Percentiles rank a stretch among this genome's conserved stretches.
These are phyloP conservation scores for Acanthurus tractus DNA, from an alignment of 2,797 vertebrate species.

Conservation along the genomic window DNA sequence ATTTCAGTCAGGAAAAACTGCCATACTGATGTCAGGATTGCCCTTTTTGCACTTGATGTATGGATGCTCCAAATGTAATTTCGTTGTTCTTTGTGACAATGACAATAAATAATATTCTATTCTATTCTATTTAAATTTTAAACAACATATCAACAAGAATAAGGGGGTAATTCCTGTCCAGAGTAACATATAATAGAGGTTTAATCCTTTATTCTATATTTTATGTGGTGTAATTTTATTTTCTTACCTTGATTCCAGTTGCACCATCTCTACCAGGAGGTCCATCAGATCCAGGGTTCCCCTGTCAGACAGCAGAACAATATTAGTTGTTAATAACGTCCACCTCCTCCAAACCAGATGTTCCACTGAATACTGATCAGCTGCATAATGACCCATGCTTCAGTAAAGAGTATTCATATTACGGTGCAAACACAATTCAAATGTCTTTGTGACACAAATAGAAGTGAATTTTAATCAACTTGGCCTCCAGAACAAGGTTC, in stretches of 20 bases:
- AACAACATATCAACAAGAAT: too few species aligned
- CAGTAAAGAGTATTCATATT: slow-evolving; percentile 14
- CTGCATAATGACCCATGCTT: slow-evolving; percentile 48
- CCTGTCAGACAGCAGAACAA: slow-evolving; percentile 79
- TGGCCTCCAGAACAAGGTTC: neutral
- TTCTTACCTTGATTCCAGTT: slow-evolving; percentile 91
- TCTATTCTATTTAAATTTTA: too few species aligned
- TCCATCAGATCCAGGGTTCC: slow-evolving; percentile 93
- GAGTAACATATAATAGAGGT: too few species aligned
- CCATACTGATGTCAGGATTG: too few species aligned
- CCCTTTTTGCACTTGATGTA: too few species aligned
- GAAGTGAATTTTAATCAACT: slow-evolving; percentile 34
- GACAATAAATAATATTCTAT: too few species aligned
- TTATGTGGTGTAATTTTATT: neutral
- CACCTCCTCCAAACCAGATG: slow-evolving; percentile 52
- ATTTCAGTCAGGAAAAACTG: too few species aligned
- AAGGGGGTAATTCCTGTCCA: too few species aligned
- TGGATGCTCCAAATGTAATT: too few species aligned
- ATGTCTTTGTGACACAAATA: slow-evolving; percentile 42
- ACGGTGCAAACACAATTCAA: slow-evolving; percentile 29
- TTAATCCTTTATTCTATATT: too few species aligned
- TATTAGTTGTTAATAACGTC: slow-evolving; percentile 16
- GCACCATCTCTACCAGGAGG: slow-evolving; percentile 95
- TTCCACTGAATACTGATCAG: slow-evolving; percentile 56
- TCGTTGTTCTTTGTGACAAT: too few species aligned